A percentile compares a stretch with the other conserved stretches of the same genome.
Evolutionary conservation across 2,113 vertebrate genomes (phyloP).

Genomic region (Centropus bengalensis): DNA sequence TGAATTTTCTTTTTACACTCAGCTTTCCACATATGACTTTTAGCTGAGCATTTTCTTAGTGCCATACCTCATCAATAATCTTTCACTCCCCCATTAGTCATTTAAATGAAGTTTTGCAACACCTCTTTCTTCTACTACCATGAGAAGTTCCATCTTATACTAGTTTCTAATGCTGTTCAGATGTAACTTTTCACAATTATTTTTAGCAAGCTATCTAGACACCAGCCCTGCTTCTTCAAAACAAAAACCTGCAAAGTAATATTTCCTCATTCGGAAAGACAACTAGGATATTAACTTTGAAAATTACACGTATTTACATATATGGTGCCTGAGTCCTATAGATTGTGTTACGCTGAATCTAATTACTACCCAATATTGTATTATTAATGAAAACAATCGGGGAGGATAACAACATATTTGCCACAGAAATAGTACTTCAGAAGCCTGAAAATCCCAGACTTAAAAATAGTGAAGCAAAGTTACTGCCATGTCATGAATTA

Average conservation of each 20-base stretch:
- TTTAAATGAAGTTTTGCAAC: neutral
- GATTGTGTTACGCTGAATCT: neutral
- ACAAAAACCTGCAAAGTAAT: neutral
- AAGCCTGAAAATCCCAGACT: neutral
- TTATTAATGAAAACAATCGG: neutral
- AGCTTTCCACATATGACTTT: neutral
- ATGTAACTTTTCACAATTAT: neutral
- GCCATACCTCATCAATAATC: neutral
- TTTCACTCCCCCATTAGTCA: neutral
- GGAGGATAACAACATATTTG: neutral
- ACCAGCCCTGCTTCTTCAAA: neutral
- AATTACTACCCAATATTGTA: neutral
- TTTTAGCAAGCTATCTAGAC: neutral
- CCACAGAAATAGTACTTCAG: neutral
- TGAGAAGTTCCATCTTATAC: neutral
- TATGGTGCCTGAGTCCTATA: neutral
- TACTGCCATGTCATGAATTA: neutral
- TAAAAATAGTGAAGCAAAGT: accelerated
- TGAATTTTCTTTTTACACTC: neutral
- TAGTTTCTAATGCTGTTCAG: neutral
- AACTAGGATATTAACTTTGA: neutral
- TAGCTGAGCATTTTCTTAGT: neutral
- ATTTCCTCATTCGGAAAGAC: neutral
- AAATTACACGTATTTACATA: neutral
- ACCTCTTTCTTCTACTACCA: neutral